Base-by-base conservation (phyloP, 2,888 invertebrate species). In the Boloria euphrosyne region DNA sequence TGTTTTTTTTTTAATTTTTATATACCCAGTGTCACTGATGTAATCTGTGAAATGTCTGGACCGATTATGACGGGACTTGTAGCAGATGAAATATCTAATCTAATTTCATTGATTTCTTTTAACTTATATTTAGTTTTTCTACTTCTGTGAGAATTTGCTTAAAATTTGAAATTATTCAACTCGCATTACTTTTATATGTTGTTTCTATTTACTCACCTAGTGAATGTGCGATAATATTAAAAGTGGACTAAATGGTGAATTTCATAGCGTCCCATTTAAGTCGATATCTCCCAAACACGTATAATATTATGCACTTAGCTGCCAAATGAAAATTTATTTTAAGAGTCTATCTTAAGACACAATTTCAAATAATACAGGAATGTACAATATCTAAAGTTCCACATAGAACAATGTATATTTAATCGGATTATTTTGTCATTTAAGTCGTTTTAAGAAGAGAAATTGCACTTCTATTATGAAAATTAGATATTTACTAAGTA, bases 241-340 rank as follows among this genome's bases (percentile, higher is more conserved):
- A 91, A 7, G 91, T 91, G 0, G 89, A 89, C 70, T 89, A 92
- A 59, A 91, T 73, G 72, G 90, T 90, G 78, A 81, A 93, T 68
- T 84, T 89, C 7, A 90, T 72, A 13, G 89, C 91, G 69, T 93
- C 87, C 93, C n/a, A 93, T 70, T 87, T 86, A 18, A 93, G 78
- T 46, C 86, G 84, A 72, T 89, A 88, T 67, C 93, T 82, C 16
- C 89, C 79, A 67, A 83, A 93, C 79, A 92, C 79, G 71, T 93
- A 93, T 7, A 82, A 81, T 4, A 93, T 75, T 58, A 86, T 83
- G 64, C 84, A 79, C 81, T 93, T 92, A 71, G 89, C 92, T 92
- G 81, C 67, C 78, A 77, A 65, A 53, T 49, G 58, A 73, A 65
- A 66, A 61, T 62, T 51, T 51, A 67, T 53, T 62, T 59, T 62